Evolutionary conservation across 2,113 vertebrate species (phyloP).

Genomic region (Nyctereutes procyonoides): DNA sequence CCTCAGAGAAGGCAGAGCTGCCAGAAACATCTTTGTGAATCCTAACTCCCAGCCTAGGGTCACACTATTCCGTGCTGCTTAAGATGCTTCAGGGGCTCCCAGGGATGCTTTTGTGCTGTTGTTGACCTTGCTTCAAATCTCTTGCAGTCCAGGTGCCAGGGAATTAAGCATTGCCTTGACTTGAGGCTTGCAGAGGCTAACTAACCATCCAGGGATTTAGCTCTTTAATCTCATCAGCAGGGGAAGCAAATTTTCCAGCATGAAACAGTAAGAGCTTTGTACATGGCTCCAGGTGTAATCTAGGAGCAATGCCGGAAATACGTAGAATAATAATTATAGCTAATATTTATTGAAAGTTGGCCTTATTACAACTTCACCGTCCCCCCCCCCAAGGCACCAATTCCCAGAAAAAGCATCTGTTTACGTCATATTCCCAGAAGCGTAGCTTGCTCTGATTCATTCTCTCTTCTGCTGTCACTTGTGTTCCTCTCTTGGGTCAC

Average conservation of each 20-base stretch:
- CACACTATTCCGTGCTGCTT: neutral
- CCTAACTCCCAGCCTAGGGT: neutral
- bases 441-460: neutral
- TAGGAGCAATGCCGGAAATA: constrained; percentile 26
- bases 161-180: neutral
- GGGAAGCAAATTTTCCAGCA: neutral
- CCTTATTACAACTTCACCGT: neutral
- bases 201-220: neutral
- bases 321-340: neutral
- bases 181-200: neutral
- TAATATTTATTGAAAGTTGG: neutral
- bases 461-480: neutral
- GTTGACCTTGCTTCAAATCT: neutral
- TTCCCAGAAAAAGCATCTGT: neutral
- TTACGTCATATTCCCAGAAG: neutral
- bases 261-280: neutral
- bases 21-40: neutral
- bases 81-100: neutral
- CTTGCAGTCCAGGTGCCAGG: neutral
- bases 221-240: constrained; percentile 32
- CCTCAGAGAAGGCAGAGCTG: neutral
- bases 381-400: neutral
- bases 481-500: neutral
- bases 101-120: neutral
- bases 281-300: neutral